Evolutionary conservation across 2,797 vertebrate genomes (phyloP), one percentile per base, ranked within the genome.

Genomic region (Sebastes itinus): DNA sequence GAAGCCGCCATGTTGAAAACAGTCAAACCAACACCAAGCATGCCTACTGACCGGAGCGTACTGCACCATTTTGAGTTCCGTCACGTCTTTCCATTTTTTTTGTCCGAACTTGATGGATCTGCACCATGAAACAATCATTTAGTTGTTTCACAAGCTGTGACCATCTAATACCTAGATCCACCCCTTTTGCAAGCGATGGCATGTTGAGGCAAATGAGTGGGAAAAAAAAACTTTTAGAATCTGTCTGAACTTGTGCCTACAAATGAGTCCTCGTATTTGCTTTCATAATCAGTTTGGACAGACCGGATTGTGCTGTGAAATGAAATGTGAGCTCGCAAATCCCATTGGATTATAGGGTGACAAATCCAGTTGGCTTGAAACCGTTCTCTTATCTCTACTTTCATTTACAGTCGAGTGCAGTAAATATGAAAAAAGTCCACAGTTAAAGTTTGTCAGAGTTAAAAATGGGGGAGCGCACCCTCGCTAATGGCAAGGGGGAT

Each of bases 251-350:
- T 82, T 9, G 32, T 75, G 25, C 70, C 81, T 84, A 71, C 58
- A 54, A 30, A 75, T 83, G 30, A 63, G 32, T 83, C 72, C 62
- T 66, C 67, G 69, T 76, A 82, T 91, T 90, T 87, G 72, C 78
- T 67, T 78, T 77, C 74, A 80, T 85, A 87, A 87, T 87, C 84
- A 87, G 46, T 86, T 75, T 81, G 60, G 76, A 82, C 81, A 77
- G 84, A 84, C 80, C 62, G 74, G 83, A 82, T 84, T 88, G 61
- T 59, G 71, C 80, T 59, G 64, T 72, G 85, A 87, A 90, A 92
- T 88, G 35, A 92, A 89, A 90, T 79, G 60, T 77, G 81, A 85
- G 72, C 71, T 80, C 13, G 8, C 60, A 92, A 90, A 90, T 89
- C 84, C 81, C 76, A 38, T 61, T 81, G 84, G 89, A 82, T 89